Conservation (phyloP, 2,888 invertebrate genomes). For the Scaptomyza caliginosa region DNA sequence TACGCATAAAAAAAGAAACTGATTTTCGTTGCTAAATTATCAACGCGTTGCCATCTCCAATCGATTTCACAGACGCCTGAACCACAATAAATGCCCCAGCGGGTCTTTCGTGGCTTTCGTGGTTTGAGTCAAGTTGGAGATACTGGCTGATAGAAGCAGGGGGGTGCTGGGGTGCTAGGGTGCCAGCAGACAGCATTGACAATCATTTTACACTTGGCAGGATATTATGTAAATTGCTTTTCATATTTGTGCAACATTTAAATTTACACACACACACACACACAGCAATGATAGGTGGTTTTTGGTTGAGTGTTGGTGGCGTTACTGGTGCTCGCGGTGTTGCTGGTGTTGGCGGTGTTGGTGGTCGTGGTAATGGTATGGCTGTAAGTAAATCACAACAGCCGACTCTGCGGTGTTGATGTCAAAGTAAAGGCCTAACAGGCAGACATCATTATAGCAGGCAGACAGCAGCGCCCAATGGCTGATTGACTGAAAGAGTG, state of each 20-base stretch:
- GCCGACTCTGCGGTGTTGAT: slow-evolving; percentile 53
- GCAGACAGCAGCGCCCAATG: slow-evolving; percentile 52
- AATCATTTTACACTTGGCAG: slow-evolving; percentile 80
- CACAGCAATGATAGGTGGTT: background rate
- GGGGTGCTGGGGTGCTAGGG: background rate
- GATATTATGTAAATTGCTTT: slow-evolving; percentile 80
- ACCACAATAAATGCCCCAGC: slow-evolving; percentile 11
- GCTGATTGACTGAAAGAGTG: slow-evolving; percentile 75
- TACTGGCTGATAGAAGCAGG: background rate
- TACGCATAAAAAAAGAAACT: background rate
- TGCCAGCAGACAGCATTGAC: slow-evolving; percentile 63
- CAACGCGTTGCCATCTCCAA: slow-evolving; percentile 2
- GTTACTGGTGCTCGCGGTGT: too few species aligned
- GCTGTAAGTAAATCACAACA: slow-evolving; percentile 56
- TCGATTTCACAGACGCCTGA: slow-evolving; percentile 32
- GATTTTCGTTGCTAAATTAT: background rate
- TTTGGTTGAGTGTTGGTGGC: background rate
- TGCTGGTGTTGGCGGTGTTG: background rate
- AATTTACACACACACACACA: slow-evolving; percentile 59
- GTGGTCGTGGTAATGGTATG: background rate
- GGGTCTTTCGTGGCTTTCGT: slow-evolving; percentile 5
- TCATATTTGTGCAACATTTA: slow-evolving; percentile 80
- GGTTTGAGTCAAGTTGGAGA: background rate
- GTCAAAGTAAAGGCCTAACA: slow-evolving; percentile 69
- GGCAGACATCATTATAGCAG: slow-evolving; percentile 73